These are phyloP conservation scores for Cydia strobilella DNA, from an alignment of 1,140 invertebrate genomes.

Conservation along the genomic window DNA sequence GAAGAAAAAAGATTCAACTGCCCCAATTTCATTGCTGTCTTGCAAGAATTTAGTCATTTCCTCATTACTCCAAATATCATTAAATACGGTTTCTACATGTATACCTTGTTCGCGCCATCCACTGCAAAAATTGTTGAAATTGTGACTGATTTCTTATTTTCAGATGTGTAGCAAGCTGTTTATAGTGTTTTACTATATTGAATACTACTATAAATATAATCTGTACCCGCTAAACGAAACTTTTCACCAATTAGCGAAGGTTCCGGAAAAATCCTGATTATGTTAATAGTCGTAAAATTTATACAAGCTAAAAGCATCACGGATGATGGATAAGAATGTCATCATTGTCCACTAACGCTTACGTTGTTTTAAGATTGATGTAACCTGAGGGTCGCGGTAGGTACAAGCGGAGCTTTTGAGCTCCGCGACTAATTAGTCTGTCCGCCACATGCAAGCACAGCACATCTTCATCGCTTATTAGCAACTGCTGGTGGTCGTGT, in stretches of 20 bases:
- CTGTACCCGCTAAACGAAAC: no score
- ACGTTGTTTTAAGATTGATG: background rate
- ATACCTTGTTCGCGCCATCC: background rate
- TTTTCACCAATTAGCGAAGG: no score
- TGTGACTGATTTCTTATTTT: no score
- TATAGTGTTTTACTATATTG: no score
- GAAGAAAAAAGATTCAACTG: slow-evolving; percentile 5
- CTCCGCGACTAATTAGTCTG: slow-evolving; percentile 32
- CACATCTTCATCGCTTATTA: slow-evolving; percentile 32
- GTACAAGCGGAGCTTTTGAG: slow-evolving; percentile 34
- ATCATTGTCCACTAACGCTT: background rate
- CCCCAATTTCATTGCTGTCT: background rate
- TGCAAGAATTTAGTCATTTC: background rate
- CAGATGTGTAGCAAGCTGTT: no score
- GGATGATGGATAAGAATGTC: background rate
- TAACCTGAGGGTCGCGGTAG: slow-evolving; percentile 1
- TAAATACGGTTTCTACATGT: background rate
- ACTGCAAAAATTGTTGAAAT: background rate
- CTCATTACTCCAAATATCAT: background rate
- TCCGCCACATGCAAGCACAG: slow-evolving; percentile 33
- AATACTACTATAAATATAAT: no score
- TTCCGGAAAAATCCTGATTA: no score
- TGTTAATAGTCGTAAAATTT: no score
- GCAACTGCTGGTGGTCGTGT: slow-evolving; percentile 23
- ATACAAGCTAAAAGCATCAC: no score